phyloP scores from a whole-genome alignment of 2,888 invertebrate genomes.

The Drosophila mercatorum region DNA sequence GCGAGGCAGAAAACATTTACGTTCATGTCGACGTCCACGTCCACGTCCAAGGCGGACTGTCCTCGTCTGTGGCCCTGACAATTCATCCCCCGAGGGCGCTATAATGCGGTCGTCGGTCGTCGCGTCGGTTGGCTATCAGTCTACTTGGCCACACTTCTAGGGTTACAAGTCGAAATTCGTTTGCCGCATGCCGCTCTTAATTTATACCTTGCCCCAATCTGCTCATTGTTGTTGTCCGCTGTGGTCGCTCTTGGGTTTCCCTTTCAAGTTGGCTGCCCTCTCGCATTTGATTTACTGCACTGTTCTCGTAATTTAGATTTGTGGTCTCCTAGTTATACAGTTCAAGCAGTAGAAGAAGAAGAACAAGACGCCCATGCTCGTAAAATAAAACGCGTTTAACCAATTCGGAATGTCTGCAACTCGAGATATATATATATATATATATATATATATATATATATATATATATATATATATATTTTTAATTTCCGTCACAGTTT shows the following conservation, averaged over 20 bases:
- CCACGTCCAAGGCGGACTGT: constrained; percentile 1
- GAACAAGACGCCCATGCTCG: constrained; percentile 5
- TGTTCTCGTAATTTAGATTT: constrained; percentile 73
- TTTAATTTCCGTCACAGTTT: constrained; percentile 64
- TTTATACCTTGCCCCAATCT: constrained; percentile 62
- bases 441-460: background rate
- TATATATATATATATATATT: constrained; percentile 13
- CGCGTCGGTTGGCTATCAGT: constrained; percentile 32
- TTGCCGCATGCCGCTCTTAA: constrained; percentile 67
- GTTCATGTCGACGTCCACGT: constrained; percentile 2
- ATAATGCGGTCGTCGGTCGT: constrained; percentile 65
- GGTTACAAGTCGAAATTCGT: constrained; percentile 67
- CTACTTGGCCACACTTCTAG: constrained; percentile 54
- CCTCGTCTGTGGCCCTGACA: constrained; percentile 36
- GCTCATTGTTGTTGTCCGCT: constrained; percentile 36
- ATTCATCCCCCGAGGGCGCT: constrained; percentile 76
- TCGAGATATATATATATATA: constrained; percentile 3
- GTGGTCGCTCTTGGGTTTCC: constrained; percentile 69
- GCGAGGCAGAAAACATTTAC: constrained; percentile 27
- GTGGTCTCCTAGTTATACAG: constrained; percentile 52
- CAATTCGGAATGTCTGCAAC: constrained; percentile 1
- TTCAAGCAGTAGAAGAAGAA: background rate
- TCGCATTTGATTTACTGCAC: constrained; percentile 72
- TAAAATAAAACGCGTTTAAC: constrained; percentile 32
- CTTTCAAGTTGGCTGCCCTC: constrained; percentile 52